phyloP scores from a whole-genome alignment of 2,113 vertebrate species.

The Salvator merianae region DNA sequence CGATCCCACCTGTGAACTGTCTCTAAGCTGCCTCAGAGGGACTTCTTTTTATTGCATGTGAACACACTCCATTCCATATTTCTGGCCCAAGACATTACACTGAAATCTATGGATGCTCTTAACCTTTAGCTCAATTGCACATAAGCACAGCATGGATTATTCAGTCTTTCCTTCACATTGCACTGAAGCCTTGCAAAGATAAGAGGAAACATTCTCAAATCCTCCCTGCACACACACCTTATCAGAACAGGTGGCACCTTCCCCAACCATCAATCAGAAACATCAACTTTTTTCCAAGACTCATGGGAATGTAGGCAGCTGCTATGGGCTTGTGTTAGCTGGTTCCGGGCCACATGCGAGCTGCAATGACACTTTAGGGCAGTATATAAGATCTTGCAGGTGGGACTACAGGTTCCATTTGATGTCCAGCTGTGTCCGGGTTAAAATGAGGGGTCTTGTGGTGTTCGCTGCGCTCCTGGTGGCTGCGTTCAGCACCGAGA shows the following conservation, averaged over 20 bases:
- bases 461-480: slow-evolving; percentile 59
- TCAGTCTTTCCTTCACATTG: neutral
- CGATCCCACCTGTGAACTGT: too few relatives aligned
- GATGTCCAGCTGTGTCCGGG: accelerated
- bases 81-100: too few relatives aligned
- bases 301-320: slow-evolving; percentile 46
- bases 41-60: too few relatives aligned
- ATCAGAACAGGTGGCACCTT: slow-evolving; percentile 21
- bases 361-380: neutral
- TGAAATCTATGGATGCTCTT: too few relatives aligned
- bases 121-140: too few relatives aligned
- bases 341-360: too few relatives aligned
- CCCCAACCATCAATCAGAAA: slow-evolving; percentile 12
- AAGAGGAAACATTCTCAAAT: neutral
- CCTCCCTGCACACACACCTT: too few relatives aligned
- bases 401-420: accelerated
- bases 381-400: slow-evolving; percentile 51
- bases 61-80: too few relatives aligned
- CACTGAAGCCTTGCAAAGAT: neutral
- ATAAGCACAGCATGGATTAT: neutral
- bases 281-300: neutral
- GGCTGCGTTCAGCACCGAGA: slow-evolving; percentile 55
- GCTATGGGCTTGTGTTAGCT: neutral
- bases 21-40: too few relatives aligned
- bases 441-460: slow-evolving; percentile 56